These are phyloP conservation scores for Zaprionus kolodkinae DNA, from an alignment of 1,140 invertebrate species.

Conservation along the genomic window DNA sequence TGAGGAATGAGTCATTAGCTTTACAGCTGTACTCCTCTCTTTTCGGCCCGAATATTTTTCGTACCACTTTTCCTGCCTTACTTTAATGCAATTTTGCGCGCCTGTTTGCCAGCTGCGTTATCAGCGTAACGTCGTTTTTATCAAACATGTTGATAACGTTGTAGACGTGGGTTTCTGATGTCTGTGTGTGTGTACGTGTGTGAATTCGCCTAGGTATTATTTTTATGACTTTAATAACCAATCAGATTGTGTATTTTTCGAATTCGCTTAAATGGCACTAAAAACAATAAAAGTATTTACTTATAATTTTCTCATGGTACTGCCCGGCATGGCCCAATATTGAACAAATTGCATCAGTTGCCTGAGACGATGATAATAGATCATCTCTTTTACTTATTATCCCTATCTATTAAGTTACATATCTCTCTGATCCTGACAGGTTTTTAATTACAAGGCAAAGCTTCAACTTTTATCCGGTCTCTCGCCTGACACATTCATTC, in stretches of 20 bases:
- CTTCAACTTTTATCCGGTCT: not conserved
- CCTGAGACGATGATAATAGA: too few relatives aligned
- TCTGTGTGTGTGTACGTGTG: not conserved
- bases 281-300: too few relatives aligned
- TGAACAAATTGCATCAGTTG: too few relatives aligned
- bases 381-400: not conserved
- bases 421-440: constrained; percentile 24
- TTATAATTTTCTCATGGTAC: too few relatives aligned
- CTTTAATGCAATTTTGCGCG: constrained; percentile 33
- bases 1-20: constrained; percentile 28
- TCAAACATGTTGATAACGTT: constrained; percentile 47
- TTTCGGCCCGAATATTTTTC: not conserved
- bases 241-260: constrained; percentile 9
- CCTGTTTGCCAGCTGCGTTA: constrained; percentile 46
- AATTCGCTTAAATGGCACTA: not conserved
- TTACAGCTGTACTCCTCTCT: constrained; percentile 23
- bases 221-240: constrained; percentile 20
- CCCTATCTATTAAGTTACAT: not conserved
- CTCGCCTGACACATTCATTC: constrained; percentile 20
- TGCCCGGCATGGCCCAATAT: too few relatives aligned
- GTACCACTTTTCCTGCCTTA: not conserved
- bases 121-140: constrained; percentile 31
- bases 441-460: constrained; percentile 5
- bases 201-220: constrained; percentile 18
- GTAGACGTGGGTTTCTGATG: constrained; percentile 10